A percentile compares a stretch with the other conserved stretches of the same genome.
phyloP scores from a whole-genome alignment of 2,888 invertebrate genomes.

The Parnassius glacialis region DNA sequence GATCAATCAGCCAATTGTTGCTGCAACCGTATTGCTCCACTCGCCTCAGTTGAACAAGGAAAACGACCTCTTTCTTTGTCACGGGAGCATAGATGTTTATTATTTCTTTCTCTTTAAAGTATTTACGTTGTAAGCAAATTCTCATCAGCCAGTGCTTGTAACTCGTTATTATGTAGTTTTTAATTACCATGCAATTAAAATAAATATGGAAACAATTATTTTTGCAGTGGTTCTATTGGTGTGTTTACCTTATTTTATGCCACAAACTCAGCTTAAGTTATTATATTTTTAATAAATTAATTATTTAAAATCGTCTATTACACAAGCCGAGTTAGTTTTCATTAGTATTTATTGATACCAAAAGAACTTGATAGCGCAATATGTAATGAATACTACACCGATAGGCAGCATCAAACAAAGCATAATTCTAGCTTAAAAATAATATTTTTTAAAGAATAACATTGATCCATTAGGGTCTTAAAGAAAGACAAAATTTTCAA shows the following conservation, averaged over 20 bases:
- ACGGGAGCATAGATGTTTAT: conserved; percentile 15
- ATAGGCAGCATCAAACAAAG: conserved; percentile 5
- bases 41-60: conserved; percentile 21
- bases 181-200: no score
- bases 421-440: neutral
- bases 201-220: no score
- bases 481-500: no score
- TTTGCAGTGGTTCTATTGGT: no score
- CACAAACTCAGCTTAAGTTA: no score
- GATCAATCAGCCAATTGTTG: conserved; percentile 28
- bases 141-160: neutral
- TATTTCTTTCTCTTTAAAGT: conserved; percentile 4
- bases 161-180: no score
- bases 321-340: neutral
- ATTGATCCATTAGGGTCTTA: no score
- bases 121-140: conserved; percentile 2
- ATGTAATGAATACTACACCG: conserved; percentile 16
- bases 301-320: neutral
- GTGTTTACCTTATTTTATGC: no score
- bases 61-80: conserved; percentile 27
- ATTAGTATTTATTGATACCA: conserved; percentile 6
- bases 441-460: no score
- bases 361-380: conserved; percentile 16
- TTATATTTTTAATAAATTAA: no score
- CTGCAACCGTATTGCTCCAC: conserved; percentile 25